Evolutionary conservation across 35 echinoderm and acorn worm genomes (phyloP).

Genomic region (Stichopus chloronotus): DNA sequence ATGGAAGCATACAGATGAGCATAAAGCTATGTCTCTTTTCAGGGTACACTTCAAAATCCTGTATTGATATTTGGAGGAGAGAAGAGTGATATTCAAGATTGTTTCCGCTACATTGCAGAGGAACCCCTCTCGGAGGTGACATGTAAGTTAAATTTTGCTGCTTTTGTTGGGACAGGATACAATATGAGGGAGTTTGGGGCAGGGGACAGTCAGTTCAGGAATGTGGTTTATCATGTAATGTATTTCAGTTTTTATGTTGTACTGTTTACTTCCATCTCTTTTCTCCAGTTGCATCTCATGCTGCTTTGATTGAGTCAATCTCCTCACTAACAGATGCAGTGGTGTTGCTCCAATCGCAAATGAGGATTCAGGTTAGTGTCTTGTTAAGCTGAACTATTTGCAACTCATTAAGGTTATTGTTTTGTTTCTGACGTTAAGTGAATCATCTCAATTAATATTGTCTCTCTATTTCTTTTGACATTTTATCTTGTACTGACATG

Average conservation of each 20-base stretch:
- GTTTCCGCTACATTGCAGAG: neutral
- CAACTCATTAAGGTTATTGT: no score
- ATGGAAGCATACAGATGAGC: neutral
- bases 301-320: constrained; percentile 43
- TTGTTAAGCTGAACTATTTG: no score
- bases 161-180: neutral
- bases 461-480: no score
- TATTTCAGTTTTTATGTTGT: neutral
- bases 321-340: constrained; percentile 43
- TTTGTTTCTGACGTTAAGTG: no score
- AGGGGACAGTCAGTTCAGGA: neutral
- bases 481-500: no score
- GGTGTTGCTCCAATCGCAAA: constrained; percentile 37
- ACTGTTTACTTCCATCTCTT: neutral
- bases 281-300: constrained; percentile 21
- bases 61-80: constrained; percentile 28
- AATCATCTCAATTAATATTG: no score
- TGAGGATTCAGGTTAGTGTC: constrained; percentile 21
- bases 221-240: neutral
- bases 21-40: neutral
- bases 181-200: neutral
- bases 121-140: neutral
- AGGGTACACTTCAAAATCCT: constrained; percentile 51
- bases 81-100: constrained; percentile 39
- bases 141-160: neutral